Evolutionary conservation across 1,140 invertebrate genomes (phyloP), one percentile per base, ranked within the genome.

Genomic region (Calliopsis andreniformis): DNA sequence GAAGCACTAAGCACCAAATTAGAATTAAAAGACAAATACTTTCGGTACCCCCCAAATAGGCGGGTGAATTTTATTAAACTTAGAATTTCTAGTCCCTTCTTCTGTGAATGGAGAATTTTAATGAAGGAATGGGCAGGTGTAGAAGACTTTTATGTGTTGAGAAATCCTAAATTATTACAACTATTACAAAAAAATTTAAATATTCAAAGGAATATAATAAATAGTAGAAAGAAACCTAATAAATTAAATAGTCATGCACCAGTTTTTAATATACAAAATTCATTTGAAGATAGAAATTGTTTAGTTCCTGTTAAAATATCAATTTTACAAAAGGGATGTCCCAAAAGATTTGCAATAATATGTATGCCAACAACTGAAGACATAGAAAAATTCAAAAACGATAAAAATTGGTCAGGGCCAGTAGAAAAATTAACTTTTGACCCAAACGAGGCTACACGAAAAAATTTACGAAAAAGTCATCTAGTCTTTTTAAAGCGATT

Each of bases 1-100:
- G 88, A 93, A 82, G 89, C 88, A 32, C 77, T 79, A 39, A 70
- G 77, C 47, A 87, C 56, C 45, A 90, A 89, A 75, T 73, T 78
- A 53, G 62, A 89, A 68, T 82, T 94, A 8, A 92, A 78, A 62
- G 91, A 93, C 20, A 93, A 93, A 84, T 95, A 95, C 92, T 97
- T 96, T 81, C 94, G 89, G 63, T 90, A 93, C 81, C 97, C 98
- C 49, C 96, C 97, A 14, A 96, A 96, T 78, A 98, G 97, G 92
- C 92, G 97, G 78, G 94, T 95, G 0, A 98, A 98, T 90, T 98
- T 95, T 87, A 92, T 93, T 0, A 98, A 97, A 89, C 91, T 97
- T 47, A 94, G 94, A 12, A 94, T 97, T 43, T 89, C 92, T 12
- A 95, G 94, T 87, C 97, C 98, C 12, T 98, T 98, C 87, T 87